These are phyloP conservation scores for Crossaster papposus DNA, from an alignment of 53 echinoderm and acorn worm genomes.

Conservation along the genomic window DNA sequence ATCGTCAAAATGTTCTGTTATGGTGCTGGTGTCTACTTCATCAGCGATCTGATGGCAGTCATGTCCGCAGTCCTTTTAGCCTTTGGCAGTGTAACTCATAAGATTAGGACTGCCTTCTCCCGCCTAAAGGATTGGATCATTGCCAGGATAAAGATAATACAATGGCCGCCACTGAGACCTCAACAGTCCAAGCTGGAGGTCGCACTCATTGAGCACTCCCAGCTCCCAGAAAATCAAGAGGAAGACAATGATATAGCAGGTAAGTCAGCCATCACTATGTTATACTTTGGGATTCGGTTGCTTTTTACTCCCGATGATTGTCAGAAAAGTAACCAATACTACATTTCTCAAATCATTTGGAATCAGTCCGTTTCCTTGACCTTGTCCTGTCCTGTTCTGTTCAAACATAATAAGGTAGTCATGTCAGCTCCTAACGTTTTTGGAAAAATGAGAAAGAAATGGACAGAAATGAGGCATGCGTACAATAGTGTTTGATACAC, in stretches of 20 bases:
- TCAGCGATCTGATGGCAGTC: neutral
- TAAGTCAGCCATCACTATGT: no score
- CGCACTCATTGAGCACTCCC: no score
- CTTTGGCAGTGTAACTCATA: neutral
- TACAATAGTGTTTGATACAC: no score
- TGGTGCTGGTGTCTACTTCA: neutral
- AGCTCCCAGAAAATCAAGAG: no score
- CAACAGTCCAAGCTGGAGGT: neutral
- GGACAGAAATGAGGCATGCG: no score
- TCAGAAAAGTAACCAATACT: no score
- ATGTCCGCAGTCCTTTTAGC: neutral
- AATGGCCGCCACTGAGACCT: neutral
- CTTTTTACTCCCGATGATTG: no score
- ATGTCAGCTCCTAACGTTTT: no score
- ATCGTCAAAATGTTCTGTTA: neutral
- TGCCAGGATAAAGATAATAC: neutral
- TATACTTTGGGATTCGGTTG: no score
- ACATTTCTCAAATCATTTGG: neutral
- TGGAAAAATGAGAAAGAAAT: no score
- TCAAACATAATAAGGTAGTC: no score
- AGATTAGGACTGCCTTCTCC: neutral
- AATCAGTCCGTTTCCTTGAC: neutral
- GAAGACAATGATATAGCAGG: no score
- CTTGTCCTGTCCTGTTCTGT: neutral
- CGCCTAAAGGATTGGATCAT: neutral